These are phyloP conservation scores for Procavia capensis DNA, from an alignment of 2,113 vertebrate genomes.

Conservation along the genomic window DNA sequence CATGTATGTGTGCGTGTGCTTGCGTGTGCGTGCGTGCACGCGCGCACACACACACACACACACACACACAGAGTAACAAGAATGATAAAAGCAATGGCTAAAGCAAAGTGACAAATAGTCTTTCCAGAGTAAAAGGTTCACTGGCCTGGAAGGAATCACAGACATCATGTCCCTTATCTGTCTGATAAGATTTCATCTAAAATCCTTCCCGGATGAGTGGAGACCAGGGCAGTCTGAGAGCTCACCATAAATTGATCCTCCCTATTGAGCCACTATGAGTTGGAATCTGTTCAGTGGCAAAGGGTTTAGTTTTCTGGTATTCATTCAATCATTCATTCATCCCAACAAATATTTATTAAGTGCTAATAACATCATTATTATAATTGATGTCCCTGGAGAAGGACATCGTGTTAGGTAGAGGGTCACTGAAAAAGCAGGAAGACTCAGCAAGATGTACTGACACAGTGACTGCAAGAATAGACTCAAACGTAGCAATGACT, in stretches of 20 bases:
- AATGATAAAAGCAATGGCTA: constrained; percentile 75
- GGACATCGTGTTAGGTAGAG: background rate
- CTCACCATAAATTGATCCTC: background rate
- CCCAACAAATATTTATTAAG: background rate
- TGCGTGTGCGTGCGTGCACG: too few relatives aligned
- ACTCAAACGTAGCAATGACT: background rate
- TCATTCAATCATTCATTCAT: constrained; percentile 24
- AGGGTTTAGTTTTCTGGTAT: too few relatives aligned
- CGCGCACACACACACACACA: constrained; percentile 19
- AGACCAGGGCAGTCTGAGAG: constrained; percentile 34
- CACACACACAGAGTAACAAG: background rate
- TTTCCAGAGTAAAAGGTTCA: constrained; percentile 66
- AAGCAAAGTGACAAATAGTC: constrained; percentile 71
- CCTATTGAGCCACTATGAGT: too few relatives aligned
- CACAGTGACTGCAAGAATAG: background rate
- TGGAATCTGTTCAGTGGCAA: too few relatives aligned
- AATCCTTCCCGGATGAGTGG: constrained; percentile 54
- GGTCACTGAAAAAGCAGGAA: background rate
- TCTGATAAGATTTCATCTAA: constrained; percentile 73
- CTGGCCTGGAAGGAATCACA: constrained; percentile 75
- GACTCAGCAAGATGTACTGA: background rate
- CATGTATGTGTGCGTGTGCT: too few relatives aligned
- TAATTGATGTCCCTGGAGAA: background rate
- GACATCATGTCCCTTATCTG: constrained; percentile 72
- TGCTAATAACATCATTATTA: background rate